Evolutionary conservation across 2,888 invertebrate species (phyloP).

Genomic region (Amiota minor): DNA sequence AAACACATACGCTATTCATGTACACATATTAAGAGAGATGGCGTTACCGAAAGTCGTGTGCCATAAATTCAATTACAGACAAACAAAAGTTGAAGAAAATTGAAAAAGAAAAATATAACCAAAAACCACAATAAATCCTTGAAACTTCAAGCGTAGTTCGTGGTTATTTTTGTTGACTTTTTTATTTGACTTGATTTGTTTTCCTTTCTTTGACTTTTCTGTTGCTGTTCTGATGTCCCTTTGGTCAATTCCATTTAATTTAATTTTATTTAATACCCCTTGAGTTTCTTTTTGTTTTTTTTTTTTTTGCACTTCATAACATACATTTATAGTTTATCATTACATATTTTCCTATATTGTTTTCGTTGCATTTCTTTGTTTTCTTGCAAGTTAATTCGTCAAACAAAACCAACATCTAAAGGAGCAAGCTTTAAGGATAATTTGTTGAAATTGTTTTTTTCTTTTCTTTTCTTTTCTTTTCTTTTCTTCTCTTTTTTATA

Average conservation of each 20-base stretch:
- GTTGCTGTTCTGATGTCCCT: slow-evolving; percentile 39
- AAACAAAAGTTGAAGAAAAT: slow-evolving; percentile 29
- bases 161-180: background rate
- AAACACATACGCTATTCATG: slow-evolving; percentile 20
- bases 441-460: slow-evolving; percentile 49
- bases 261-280: slow-evolving; percentile 63
- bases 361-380: slow-evolving; percentile 22
- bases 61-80: slow-evolving; percentile 35
- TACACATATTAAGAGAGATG: too few relatives aligned
- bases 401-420: slow-evolving; percentile 13
- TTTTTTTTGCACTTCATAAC: slow-evolving; percentile 21
- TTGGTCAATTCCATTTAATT: slow-evolving; percentile 68
- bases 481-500: slow-evolving; percentile 13
- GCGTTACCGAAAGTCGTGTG: background rate
- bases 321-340: slow-evolving; percentile 38
- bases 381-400: slow-evolving; percentile 14
- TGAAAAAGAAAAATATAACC: background rate
- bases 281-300: slow-evolving; percentile 54
- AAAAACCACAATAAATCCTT: slow-evolving; percentile 25
- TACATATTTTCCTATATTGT: slow-evolving; percentile 16
- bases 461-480: slow-evolving; percentile 11
- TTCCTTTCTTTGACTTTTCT: background rate
- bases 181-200: slow-evolving; percentile 4
- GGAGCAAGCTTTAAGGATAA: slow-evolving; percentile 53
- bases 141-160: slow-evolving; percentile 17